Evolutionary conservation across 2,113 vertebrate genomes (phyloP).

Genomic region (Mastomys natalensis): DNA sequence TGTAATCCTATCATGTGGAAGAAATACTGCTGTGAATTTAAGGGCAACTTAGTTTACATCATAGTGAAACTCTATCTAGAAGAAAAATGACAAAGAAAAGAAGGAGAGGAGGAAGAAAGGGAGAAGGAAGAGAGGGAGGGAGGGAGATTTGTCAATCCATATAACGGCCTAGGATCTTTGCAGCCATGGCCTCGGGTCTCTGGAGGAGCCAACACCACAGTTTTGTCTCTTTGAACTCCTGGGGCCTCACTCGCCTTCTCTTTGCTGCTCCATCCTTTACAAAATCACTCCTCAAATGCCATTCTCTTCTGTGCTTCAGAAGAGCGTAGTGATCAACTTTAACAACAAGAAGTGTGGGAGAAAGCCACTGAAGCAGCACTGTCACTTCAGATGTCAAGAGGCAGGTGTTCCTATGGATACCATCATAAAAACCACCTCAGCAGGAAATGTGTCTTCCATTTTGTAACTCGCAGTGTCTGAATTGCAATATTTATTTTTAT

Average conservation of each 20-base stretch:
- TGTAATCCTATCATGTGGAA: not conserved
- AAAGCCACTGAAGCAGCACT: not conserved
- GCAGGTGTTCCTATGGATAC: not conserved
- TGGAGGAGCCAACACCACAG: not conserved
- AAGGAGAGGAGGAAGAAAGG: not conserved
- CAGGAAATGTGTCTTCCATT: constrained; percentile 34
- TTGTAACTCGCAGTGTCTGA: constrained; percentile 27
- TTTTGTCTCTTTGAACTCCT: not conserved
- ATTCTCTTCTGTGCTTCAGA: constrained; percentile 44
- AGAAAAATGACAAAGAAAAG: not conserved
- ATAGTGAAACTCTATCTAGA: not conserved
- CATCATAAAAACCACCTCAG: constrained; percentile 5
- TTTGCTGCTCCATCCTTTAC: constrained; percentile 10
- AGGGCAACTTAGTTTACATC: not conserved
- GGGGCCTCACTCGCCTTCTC: constrained; percentile 4
- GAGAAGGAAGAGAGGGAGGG: not conserved
- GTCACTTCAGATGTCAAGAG: not conserved
- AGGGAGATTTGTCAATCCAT: not conserved
- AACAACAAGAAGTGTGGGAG: not conserved
- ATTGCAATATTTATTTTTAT: constrained; percentile 26
- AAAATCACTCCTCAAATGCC: constrained; percentile 20
- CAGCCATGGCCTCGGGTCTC: not conserved
- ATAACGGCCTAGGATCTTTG: not conserved
- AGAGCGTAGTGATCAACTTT: not conserved
- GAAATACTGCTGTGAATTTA: not conserved